Percentiles rank a stretch among this genome's conserved stretches.
Conservation (phyloP, 2,113 vertebrate species). For the Actinemys pallida region DNA sequence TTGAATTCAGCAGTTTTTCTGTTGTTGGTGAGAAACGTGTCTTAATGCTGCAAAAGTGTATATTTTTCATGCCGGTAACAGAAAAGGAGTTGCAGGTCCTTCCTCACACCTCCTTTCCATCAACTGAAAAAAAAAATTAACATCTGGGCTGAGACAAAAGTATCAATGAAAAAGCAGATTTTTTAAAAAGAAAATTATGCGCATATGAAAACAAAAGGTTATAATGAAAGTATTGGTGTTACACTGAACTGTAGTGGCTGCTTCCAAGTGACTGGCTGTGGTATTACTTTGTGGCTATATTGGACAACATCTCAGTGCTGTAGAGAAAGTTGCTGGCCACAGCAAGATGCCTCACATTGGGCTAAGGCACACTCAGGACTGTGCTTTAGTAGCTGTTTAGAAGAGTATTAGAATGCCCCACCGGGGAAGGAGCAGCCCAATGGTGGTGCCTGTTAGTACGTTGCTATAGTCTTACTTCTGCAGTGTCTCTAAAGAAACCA, state of each 20-base stretch:
- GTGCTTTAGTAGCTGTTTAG: no score
- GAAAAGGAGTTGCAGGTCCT: neutral
- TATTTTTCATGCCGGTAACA: neutral
- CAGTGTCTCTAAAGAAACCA: neutral
- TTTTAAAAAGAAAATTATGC: neutral
- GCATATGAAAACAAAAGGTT: neutral
- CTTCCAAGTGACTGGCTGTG: neutral
- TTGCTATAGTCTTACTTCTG: neutral
- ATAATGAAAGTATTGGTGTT: neutral
- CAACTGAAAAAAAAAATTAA: neutral
- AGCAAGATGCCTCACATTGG: no score
- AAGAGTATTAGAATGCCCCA: no score
- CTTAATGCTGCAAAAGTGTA: neutral
- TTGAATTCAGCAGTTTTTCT: neutral
- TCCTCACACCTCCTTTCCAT: neutral
- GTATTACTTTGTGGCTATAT: neutral
- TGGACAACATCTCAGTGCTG: neutral
- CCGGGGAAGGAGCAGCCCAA: no score
- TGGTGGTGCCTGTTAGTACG: neutral
- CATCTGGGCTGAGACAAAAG: neutral
- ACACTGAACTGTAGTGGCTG: neutral
- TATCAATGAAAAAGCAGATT: neutral
- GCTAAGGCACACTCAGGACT: no score
- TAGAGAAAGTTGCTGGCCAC: no score
- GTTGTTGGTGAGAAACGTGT: neutral